Conservation (phyloP, 2,797 vertebrate species). For the Hapalemur alaotrensis region DNA sequence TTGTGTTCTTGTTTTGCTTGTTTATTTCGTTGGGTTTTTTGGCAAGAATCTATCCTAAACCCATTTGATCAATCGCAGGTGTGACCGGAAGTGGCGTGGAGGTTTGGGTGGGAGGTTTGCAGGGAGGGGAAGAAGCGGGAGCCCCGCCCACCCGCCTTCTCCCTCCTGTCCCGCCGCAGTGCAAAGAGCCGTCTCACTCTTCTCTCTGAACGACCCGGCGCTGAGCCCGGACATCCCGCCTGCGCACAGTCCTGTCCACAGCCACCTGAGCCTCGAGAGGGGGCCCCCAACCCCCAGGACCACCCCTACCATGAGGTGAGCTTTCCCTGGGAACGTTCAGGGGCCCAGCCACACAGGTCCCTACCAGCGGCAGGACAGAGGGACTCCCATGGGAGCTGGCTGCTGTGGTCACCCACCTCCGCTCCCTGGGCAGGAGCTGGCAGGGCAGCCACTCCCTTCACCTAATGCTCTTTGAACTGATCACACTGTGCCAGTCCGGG, state of each 20-base stretch:
- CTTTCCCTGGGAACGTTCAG: not conserved
- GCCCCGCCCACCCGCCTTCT: not conserved
- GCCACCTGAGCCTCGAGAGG: slow-evolving; percentile 88
- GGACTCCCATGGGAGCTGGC: accelerated
- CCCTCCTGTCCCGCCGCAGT: slow-evolving; percentile 83
- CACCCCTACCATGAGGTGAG: slow-evolving; percentile 90
- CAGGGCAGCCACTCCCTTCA: not conserved
- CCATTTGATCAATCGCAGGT: not conserved
- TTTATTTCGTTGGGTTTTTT: not conserved
- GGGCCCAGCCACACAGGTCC: accelerated
- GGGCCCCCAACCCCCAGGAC: slow-evolving; percentile 85
- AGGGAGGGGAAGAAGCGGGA: accelerated
- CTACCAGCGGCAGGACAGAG: not conserved
- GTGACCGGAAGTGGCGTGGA: not conserved
- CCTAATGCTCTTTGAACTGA: not conserved
- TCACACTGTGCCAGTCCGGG: no score
- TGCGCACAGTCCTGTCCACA: slow-evolving; percentile 87
- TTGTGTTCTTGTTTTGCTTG: not conserved
- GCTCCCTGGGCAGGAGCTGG: not conserved
- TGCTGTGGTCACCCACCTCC: not conserved
- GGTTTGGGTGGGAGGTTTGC: not conserved
- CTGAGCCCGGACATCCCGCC: slow-evolving; percentile 85
- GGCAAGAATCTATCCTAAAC: not conserved
- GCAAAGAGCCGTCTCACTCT: slow-evolving; percentile 93
- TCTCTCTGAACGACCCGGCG: slow-evolving; percentile 90